Evolutionary conservation across 2,888 invertebrate species (phyloP).

Genomic region (Hirtodrosophila confusa): DNA sequence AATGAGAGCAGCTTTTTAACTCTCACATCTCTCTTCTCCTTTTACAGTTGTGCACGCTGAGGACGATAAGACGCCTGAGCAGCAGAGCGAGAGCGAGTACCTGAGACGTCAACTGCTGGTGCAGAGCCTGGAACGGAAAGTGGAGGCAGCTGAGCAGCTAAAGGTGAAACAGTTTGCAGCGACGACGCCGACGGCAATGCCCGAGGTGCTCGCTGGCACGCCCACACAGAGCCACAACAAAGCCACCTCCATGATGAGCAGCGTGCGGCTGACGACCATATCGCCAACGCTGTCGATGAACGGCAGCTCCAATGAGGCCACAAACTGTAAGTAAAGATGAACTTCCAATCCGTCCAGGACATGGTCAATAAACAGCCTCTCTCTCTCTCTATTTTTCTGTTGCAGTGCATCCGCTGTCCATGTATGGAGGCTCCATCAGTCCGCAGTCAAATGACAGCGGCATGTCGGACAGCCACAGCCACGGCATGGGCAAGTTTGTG

Average conservation of each 20-base stretch:
- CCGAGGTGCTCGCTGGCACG: constrained; percentile 72
- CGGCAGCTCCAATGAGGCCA: constrained; percentile 81
- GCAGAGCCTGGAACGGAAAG: constrained; percentile 8
- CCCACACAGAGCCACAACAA: constrained; percentile 67
- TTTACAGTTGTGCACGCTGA: constrained; percentile 25
- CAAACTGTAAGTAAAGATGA: constrained; percentile 70
- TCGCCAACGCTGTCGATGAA: constrained; percentile 85
- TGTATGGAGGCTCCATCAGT: constrained; percentile 82
- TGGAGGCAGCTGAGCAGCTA: background rate
- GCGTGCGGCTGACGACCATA: constrained; percentile 75
- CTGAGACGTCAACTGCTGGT: constrained; percentile 1
- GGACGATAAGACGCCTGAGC: constrained; percentile 9
- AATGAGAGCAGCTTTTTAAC: too few species aligned
- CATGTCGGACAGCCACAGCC: constrained; percentile 69
- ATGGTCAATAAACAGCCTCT: background rate
- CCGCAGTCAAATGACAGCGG: constrained; percentile 84
- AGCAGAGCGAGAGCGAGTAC: constrained; percentile 10
- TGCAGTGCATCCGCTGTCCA: constrained; percentile 77
- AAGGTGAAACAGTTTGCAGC: constrained; percentile 22
- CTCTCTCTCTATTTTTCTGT: background rate
- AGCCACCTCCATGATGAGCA: constrained; percentile 67
- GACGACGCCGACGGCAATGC: constrained; percentile 55
- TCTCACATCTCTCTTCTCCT: background rate
- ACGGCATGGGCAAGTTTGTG: constrained; percentile 52
- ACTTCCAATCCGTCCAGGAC: background rate